Evolutionary conservation across 2,797 vertebrate genomes (phyloP), one percentile per base, ranked within the genome.

Genomic region (Tapirus indicus): DNA sequence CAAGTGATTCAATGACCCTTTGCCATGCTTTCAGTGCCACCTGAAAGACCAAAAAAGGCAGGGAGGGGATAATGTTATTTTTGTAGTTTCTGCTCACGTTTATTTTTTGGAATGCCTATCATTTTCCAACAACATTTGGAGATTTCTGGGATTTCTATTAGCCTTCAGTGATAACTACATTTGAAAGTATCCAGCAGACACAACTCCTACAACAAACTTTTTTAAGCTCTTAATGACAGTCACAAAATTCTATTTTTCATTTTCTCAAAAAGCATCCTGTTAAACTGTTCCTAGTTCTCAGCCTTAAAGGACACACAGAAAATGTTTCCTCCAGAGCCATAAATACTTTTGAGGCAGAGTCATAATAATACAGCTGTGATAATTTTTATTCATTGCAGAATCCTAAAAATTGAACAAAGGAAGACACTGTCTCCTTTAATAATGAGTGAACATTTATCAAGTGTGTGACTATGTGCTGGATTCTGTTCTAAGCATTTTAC

Each of bases 311-410:
- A 54, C 21, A 69, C 3, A 92, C 1, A 92, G 49, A 90, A 78
- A 78, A 49, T 79, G 4, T 60, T 92, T 94, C 86, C 27, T 88
- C 54, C 77, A 21, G 29, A 90, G 17, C n/a, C 72, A 38, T 60
- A 72, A 82, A 52, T 69, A 87, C 60, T 95, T 52, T 72, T 92
- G 20, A 92, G 35, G 23, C 74, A 58, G 6, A 89, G 56, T 69
- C 23, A n/a, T 74, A 69, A 41, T 77, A 66, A 68, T 49, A 56
- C 0, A 18, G 20, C 13, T 7, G 25, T 72, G 49, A 74, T 44
- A 2, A 32, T 54, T 84, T 96, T 89, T 91, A 79, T 94, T 88
- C 21, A 84, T 89, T 82, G 41, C 18, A 90, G 20, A 90, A 94
- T 87, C 23, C 25, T 68, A 80, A 35, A 69, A 41, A 32, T 23